Evolutionary conservation across 2,888 invertebrate species (phyloP), one percentile per base, ranked within the genome.

Genomic region (Andrena hattorfiana): DNA sequence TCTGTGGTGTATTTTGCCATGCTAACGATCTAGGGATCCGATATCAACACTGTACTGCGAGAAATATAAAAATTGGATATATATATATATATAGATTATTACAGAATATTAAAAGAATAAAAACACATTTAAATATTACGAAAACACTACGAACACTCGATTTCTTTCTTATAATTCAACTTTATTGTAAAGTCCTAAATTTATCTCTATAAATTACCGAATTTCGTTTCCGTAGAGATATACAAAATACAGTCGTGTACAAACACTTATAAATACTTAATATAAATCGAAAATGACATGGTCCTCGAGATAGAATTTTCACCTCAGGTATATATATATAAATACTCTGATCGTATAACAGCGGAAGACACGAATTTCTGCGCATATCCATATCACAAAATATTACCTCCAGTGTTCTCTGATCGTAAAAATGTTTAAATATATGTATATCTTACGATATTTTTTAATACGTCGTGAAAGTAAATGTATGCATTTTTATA

Each of bases 201-300:
- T 75, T 75, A 75, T 81, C 74, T 81, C 72, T 84, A 81, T 81
- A 84, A 85, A 85, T 77, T 86, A 81, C 42, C 16, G 0, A 5
- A 82, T 84, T 87, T 87, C 77, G 85, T 85, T 86, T 63, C 79
- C 54, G 35, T 78, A 86, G 35, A 56, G 51, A 59, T 67, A 74
- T 86, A 87, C 77, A 87, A 87, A 87, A 83, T 87, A 81, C 70
- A 84, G 20, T 4, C 74, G 74, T 83, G 86, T 88, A 82, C 73
- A 85, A 84, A 85, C 70, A 71, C 67, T 81, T 69, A 77, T 80
- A 87, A 81, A 78, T 73, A 81, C 54, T 78, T 78, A 71, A 69
- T 79, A 82, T 56, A 42, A 72, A 77, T 85, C 30, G 62, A 81
- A 64, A 66, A 62, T 54, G 69, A 76, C 74, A 83, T 64, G 60